Conservation (phyloP, 1,140 invertebrate species). For the Procambarus virginalis region DNA sequence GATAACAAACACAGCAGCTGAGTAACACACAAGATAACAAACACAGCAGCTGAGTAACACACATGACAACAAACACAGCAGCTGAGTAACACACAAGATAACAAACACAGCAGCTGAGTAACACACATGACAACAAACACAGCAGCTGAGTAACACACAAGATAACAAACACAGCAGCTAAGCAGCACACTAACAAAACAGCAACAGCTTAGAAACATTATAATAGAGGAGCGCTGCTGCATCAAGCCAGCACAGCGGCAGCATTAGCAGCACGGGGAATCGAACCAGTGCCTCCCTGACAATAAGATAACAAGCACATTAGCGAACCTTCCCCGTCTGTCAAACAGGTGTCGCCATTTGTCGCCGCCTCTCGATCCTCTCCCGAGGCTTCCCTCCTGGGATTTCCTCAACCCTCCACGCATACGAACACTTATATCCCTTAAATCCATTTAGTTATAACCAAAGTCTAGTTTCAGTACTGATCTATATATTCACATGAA, state of each 20-base stretch:
- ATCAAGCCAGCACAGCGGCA: neutral
- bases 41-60: no score
- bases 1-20: neutral
- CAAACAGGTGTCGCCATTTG: slow-evolving; percentile 40
- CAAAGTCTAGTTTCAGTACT: no score
- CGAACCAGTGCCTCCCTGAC: neutral
- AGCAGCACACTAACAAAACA: no score
- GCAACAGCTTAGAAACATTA: no score
- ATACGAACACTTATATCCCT: no score
- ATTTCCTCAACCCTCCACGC: neutral
- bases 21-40: neutral
- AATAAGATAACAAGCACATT: slow-evolving; percentile 40
- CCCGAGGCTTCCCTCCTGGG: neutral
- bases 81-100: neutral
- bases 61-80: neutral
- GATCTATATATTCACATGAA: no score
- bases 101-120: neutral
- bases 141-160: neutral
- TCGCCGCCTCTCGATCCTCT: neutral
- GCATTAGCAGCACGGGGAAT: neutral
- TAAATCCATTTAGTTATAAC: no score
- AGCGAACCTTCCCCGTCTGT: slow-evolving; percentile 30
- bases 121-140: neutral
- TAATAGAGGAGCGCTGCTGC: neutral
- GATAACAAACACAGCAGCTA: neutral